Evolutionary conservation across 2,888 invertebrate genomes (phyloP), one percentile per base, ranked within the genome.

Genomic region (Pemphredon lugubris): DNA sequence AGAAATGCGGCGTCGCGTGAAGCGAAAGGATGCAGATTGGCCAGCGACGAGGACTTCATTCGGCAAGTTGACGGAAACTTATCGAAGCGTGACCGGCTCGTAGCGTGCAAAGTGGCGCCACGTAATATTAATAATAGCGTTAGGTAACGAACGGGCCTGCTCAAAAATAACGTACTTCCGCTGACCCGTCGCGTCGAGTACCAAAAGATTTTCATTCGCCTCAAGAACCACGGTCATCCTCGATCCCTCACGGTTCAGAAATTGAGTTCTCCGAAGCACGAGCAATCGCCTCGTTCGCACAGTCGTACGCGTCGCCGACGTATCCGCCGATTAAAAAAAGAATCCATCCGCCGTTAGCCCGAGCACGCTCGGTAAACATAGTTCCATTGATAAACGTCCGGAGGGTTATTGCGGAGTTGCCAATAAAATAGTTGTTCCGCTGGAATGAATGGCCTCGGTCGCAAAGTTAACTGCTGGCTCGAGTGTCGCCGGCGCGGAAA

Each of bases 1-100:
- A 82, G 82, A 81, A 80, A 82, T 69, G 74, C 82, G 77, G 58
- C 72, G 71, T 77, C 66, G 81, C 81, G 80, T 82, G 79, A 82
- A 82, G 69, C 69, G 82, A 76, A 82, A 82, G 58, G 67, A 71
- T 50, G 71, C 79, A 64, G 71, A 76, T 63, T 61, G 58, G 59
- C 53, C 58, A 44, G 23, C 39, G 50, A 32, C 50, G 51, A 53
- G 39, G 51, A 65, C 59, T 71, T 71, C 60, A 59, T 70, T 58
- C 67, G 66, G 50, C 60, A 61, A 72, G 65, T 63, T 57, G 64
- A 44, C 60, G 48, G 58, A 70, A 54, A 55, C 63, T 66, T 61
- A 53, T 58, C 68, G 44, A 47, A 53, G 75, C 50, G 66, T 60
- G 60, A 73, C 66, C 23, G 7, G 26, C 13, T 23, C 5, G 26